Conservation (phyloP, 1,140 invertebrate genomes). For the Idris sp. region DNA sequence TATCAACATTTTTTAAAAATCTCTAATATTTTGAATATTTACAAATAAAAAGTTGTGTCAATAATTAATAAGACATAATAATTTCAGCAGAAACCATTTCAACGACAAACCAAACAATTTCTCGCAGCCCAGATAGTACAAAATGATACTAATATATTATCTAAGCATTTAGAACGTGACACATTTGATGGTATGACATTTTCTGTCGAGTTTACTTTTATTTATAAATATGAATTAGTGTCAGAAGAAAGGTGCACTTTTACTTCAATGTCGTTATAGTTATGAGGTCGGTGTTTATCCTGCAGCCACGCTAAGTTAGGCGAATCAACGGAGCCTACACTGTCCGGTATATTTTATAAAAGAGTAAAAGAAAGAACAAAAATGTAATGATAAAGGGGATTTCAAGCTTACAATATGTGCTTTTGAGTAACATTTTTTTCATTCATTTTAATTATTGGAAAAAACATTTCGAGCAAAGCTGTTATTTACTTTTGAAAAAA, state of each 20-base stretch:
- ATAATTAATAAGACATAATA: too few species aligned
- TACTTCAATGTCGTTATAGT: constrained; percentile 33
- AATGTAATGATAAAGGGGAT: background rate
- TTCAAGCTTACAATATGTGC: too few species aligned
- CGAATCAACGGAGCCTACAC: constrained; percentile 26
- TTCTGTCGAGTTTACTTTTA: constrained; percentile 20
- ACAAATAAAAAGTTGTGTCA: too few species aligned
- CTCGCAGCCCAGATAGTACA: constrained; percentile 1
- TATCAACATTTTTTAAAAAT: too few species aligned
- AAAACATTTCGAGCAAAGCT: too few species aligned
- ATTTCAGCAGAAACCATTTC: background rate
- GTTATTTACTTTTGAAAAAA: too few species aligned
- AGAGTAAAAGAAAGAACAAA: constrained; percentile 3
- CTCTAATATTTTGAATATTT: too few species aligned
- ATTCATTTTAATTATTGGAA: too few species aligned
- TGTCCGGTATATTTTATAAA: constrained; percentile 11
- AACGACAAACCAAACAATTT: background rate
- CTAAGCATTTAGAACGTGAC: constrained; percentile 16
- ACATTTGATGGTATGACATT: constrained; percentile 11
- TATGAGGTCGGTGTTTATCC: constrained; percentile 13
- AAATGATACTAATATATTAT: constrained; percentile 14
- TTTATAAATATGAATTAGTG: constrained; percentile 17
- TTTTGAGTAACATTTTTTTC: too few species aligned
- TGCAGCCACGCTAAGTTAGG: constrained; percentile 27
- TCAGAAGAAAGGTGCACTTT: constrained; percentile 26